Percentiles rank a stretch among this genome's conserved stretches.
These are phyloP conservation scores for Ariopsis seemanni DNA, from an alignment of 2,113 vertebrate species.

Conservation along the genomic window DNA sequence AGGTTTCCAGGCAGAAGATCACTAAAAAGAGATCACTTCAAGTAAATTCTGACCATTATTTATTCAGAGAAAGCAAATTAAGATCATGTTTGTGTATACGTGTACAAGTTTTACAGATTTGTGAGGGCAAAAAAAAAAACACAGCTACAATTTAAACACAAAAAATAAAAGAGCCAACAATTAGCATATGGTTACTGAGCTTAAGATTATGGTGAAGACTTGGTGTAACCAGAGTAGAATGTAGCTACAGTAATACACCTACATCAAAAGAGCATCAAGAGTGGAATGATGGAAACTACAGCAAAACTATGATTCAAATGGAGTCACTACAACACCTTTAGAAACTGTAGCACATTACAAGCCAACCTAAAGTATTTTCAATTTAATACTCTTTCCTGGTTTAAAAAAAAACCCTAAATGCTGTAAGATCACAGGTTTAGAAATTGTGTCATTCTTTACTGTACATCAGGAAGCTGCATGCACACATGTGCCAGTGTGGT, in stretches of 20 bases:
- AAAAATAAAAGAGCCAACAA: background rate
- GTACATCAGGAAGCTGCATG: conserved; percentile 7
- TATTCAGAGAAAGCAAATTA: background rate
- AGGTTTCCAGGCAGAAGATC: background rate
- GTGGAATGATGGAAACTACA: conserved; percentile 57
- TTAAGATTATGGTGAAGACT: background rate
- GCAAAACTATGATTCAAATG: background rate
- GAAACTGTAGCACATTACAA: background rate
- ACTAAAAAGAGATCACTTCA: background rate
- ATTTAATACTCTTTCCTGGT: conserved; percentile 2
- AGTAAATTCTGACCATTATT: background rate
- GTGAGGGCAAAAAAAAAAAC: background rate
- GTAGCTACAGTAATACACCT: background rate
- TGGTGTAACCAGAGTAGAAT: background rate
- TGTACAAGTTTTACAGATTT: background rate
- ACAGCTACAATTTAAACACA: background rate
- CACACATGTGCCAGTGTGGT: conserved; percentile 1
- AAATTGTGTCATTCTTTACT: conserved; percentile 11
- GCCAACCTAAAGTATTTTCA: conserved; percentile 10
- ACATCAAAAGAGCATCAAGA: background rate
- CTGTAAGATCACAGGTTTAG: conserved; percentile 25
- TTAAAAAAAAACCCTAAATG: conserved; percentile 2
- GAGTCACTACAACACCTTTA: background rate
- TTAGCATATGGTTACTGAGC: background rate
- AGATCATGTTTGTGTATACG: conserved; percentile 17